These are phyloP conservation scores for Balanococcus diminutus DNA, from an alignment of 2,888 invertebrate species.

Conservation along the genomic window DNA sequence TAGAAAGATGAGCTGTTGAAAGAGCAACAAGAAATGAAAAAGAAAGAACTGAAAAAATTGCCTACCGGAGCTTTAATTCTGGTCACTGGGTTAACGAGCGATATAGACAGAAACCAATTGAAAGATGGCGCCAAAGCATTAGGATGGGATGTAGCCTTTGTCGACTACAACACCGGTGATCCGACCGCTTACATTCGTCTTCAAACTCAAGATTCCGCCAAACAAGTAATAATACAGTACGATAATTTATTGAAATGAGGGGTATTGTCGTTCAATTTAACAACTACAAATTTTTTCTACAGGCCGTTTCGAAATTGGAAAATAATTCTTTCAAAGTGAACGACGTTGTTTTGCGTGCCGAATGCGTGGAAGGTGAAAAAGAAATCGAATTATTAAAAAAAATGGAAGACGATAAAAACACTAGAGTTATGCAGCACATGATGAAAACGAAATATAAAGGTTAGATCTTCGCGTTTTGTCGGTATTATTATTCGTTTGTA, in stretches of 20 bases:
- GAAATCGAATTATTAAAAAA: constrained; percentile 53
- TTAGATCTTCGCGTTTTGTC: neutral
- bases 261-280: neutral
- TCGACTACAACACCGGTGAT: constrained; percentile 78
- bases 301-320: constrained; percentile 30
- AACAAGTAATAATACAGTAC: constrained; percentile 62
- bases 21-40: constrained; percentile 59
- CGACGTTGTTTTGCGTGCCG: constrained; percentile 9
- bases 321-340: constrained; percentile 42
- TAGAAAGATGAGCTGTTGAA: constrained; percentile 63
- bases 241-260: no score
- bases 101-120: constrained; percentile 73
- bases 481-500: no score
- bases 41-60: constrained; percentile 60
- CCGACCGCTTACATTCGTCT: constrained; percentile 76
- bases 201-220: constrained; percentile 72
- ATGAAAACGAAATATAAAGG: constrained; percentile 53
- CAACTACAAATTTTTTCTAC: neutral
- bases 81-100: constrained; percentile 70
- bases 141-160: constrained; percentile 71
- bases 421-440: constrained; percentile 40
- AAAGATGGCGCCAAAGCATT: constrained; percentile 69
- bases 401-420: constrained; percentile 47
- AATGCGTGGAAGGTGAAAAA: constrained; percentile 50
- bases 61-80: constrained; percentile 72